These are phyloP conservation scores for Neomorphus geoffroyi DNA, from an alignment of 2,797 vertebrate genomes.

Conservation along the genomic window DNA sequence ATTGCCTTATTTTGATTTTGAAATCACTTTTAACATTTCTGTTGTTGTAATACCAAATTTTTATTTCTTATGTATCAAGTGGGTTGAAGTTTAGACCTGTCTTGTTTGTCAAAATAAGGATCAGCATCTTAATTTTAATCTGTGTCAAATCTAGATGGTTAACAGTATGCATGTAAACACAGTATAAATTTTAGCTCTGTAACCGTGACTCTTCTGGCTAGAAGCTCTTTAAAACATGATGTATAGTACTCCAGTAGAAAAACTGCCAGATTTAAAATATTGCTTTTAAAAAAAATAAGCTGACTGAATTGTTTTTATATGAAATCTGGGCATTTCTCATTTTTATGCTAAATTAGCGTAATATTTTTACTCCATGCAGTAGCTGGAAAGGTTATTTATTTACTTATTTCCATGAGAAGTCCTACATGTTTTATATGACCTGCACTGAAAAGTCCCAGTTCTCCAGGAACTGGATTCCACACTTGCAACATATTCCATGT, in stretches of 20 bases:
- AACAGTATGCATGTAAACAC: conserved; percentile 61
- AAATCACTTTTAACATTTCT: conserved; percentile 55
- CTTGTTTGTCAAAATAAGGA: conserved; percentile 66
- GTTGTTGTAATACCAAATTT: conserved; percentile 42
- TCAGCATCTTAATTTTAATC: conserved; percentile 59
- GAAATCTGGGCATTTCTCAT: conserved; percentile 26
- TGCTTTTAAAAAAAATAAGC: conserved; percentile 9
- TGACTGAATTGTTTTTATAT: conserved; percentile 16
- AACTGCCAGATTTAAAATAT: neutral
- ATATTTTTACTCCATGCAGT: conserved; percentile 45
- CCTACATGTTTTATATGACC: conserved; percentile 13
- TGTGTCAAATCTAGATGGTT: conserved; percentile 60
- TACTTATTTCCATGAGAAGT: conserved; percentile 32
- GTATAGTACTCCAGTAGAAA: conserved; percentile 68
- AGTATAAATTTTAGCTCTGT: conserved; percentile 55
- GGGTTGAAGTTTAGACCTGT: conserved; percentile 59
- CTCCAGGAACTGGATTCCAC: neutral
- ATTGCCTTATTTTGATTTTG: conserved; percentile 42
- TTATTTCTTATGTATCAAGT: conserved; percentile 49
- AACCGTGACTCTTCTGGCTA: conserved; percentile 46
- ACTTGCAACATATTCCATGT: neutral
- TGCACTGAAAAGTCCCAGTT: neutral
- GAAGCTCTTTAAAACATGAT: conserved; percentile 40
- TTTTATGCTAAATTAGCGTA: conserved; percentile 38
- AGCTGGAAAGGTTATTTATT: conserved; percentile 37